Evolutionary conservation across 2,797 vertebrate species (phyloP), one percentile per base, ranked within the genome.

Genomic region (Gymnodraco acuticeps): DNA sequence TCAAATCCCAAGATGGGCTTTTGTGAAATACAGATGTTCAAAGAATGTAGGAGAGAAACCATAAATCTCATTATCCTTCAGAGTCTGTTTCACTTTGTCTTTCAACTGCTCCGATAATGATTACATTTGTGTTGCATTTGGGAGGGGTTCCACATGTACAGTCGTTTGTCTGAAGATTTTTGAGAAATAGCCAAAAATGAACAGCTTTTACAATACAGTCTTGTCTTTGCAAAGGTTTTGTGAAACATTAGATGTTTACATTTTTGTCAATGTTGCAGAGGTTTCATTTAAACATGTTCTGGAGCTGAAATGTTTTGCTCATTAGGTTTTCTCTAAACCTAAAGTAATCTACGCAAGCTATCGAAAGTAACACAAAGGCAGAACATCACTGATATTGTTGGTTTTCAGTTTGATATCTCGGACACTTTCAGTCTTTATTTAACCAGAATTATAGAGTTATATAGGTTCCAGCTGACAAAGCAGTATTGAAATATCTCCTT

Each of bases 21-120:
- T 67, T 55, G 60, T 77, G 53, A 13, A 55, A 71, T 70, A 31
- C 69, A 83, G 78, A 86, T 77, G 72, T 80, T 80, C 31, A 58
- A 31, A 60, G 3, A 48, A 50, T 13, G 0, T 10, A 31, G 60
- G 19, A 9, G 11, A 2, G 3, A 58, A 19, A 10, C 1, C 62
- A 38, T n/a, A 65, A 78, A 38, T 38, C 12, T 72, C 53, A 75
- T 83, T 67, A 73, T 17, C 46, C 31, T 52, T 59, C 58, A 71
- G n/a, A 42, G 15, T 53, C 12, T 46, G 75, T 78, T 80, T 55
- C 41, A 47, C 27, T 83, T 73, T 61, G 59, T 73, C 69, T 64
- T 64, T 87, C 76, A 77, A 15, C 60, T 19, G 16, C 47, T 58
- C n/a, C 23, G 66, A 31, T 72, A 61, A 78, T 63, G 2, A 69